phyloP scores from a whole-genome alignment of 1,140 invertebrate species.

The Lordiphosa stackelbergi region DNA sequence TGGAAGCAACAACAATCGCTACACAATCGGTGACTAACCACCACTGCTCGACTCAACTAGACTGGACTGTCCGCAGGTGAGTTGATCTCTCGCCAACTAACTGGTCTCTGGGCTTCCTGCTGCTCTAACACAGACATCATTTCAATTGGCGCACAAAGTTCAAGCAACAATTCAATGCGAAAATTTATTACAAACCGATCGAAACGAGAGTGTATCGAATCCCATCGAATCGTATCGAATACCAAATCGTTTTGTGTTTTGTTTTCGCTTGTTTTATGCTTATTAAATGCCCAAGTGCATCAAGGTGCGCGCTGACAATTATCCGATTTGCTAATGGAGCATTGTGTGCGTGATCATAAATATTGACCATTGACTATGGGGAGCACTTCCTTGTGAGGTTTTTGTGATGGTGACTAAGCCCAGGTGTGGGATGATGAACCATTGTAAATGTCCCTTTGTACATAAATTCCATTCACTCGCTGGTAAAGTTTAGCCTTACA shows the following conservation, averaged over 20 bases:
- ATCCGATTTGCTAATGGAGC: constrained; percentile 47
- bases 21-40: constrained; percentile 39
- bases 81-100: constrained; percentile 27
- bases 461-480: background rate
- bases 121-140: constrained; percentile 69
- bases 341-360: constrained; percentile 59
- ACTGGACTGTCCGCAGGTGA: constrained; percentile 37
- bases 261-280: constrained; percentile 13
- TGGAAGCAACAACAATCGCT: constrained; percentile 17
- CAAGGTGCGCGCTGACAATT: constrained; percentile 40
- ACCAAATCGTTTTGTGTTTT: constrained; percentile 41
- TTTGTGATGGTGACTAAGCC: constrained; percentile 22
- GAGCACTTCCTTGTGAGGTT: constrained; percentile 47
- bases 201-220: constrained; percentile 4
- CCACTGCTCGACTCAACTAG: background rate
- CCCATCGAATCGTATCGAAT: constrained; percentile 36
- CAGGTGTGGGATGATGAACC: constrained; percentile 6
- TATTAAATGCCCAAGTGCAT: constrained; percentile 43
- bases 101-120: constrained; percentile 59
- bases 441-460: constrained; percentile 7
- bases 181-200: constrained; percentile 59
- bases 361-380: constrained; percentile 20
- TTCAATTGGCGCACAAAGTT: constrained; percentile 47
- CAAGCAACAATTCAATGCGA: constrained; percentile 64
- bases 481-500: constrained; percentile 45